phyloP scores from a whole-genome alignment of 1,140 invertebrate genomes.

The Holcopasites calliopsidis region DNA sequence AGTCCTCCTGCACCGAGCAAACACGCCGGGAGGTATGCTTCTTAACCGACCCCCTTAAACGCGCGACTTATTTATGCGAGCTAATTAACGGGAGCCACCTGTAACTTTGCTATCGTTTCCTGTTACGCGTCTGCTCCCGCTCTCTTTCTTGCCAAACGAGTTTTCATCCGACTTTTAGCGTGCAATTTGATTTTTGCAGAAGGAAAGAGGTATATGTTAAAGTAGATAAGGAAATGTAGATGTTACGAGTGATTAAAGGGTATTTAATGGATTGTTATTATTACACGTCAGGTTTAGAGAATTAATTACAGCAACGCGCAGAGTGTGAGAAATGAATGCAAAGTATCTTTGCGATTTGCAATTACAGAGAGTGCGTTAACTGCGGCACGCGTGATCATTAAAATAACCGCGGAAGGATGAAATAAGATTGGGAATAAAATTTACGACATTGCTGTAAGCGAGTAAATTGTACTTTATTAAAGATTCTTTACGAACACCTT shows the following conservation, averaged over 20 bases:
- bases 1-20: conserved; percentile 54
- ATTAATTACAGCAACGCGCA: too few species aligned
- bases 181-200: too few species aligned
- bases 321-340: too few species aligned
- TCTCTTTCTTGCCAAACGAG: background rate
- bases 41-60: conserved; percentile 51
- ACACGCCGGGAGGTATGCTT: conserved; percentile 53
- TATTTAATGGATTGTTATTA: background rate
- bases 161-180: background rate
- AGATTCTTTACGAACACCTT: too few species aligned
- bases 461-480: too few species aligned
- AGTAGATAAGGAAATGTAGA: too few species aligned
- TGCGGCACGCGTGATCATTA: background rate
- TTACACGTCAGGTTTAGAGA: too few species aligned
- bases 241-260: too few species aligned
- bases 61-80: conserved; percentile 55
- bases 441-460: background rate
- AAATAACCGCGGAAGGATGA: background rate
- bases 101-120: conserved; percentile 28
- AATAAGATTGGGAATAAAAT: background rate
- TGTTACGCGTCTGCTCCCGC: too few species aligned
- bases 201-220: too few species aligned
- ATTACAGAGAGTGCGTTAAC: background rate
- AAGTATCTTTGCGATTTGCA: background rate
- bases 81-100: conserved; percentile 50